These are phyloP conservation scores for Ariolimax columbianus DNA, from an alignment of 2,888 invertebrate genomes.

Conservation along the genomic window DNA sequence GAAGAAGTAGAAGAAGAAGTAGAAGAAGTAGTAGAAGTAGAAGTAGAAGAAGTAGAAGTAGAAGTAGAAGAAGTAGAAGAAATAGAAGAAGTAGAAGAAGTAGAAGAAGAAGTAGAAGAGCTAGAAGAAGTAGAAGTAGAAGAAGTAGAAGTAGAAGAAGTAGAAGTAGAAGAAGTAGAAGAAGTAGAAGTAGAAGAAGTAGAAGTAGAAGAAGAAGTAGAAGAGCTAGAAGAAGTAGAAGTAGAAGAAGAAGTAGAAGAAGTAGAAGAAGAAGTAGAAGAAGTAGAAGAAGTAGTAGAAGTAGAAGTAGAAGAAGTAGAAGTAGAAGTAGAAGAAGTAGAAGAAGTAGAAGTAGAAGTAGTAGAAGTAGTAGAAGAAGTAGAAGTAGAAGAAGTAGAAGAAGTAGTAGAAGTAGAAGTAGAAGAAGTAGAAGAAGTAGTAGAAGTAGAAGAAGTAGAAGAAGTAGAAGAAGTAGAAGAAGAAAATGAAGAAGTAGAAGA, in stretches of 20 bases:
- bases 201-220: too few species aligned
- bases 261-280: neutral
- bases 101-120: neutral
- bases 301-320: neutral
- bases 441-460: neutral
- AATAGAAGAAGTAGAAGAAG: neutral
- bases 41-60: neutral
- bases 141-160: neutral
- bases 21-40: conserved; percentile 12
- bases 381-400: neutral
- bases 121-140: neutral
- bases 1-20: neutral
- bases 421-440: neutral
- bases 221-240: neutral
- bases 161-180: neutral
- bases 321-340: neutral
- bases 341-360: neutral
- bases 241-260: neutral
- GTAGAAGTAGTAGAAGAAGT: neutral
- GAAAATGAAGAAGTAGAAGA: neutral
- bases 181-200: neutral
- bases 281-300: neutral
- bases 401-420: neutral
- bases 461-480: neutral
- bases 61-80: neutral